Conservation (phyloP, 35 echinoderm and acorn worm species). For the Strongylocentrotus purpuratus region DNA sequence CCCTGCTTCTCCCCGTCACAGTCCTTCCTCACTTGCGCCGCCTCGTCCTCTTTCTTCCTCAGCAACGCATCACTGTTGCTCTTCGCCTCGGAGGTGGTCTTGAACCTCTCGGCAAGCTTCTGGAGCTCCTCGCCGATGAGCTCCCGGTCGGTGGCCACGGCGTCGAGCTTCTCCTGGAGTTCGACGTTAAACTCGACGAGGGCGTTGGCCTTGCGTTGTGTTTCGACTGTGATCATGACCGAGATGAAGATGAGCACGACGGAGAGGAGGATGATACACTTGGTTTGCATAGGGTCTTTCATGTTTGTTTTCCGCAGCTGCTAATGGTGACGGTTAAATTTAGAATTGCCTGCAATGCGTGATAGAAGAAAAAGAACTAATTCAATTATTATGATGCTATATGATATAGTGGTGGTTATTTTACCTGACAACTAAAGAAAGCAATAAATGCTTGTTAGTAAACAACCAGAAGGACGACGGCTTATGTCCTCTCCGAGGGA, state of each 20-base stretch:
- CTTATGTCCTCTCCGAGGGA: too few relatives aligned
- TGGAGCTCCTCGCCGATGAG: neutral
- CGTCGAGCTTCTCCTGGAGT: neutral
- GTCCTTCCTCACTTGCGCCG: neutral
- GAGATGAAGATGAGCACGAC: neutral
- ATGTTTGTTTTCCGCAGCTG: neutral
- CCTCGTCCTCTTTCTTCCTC: neutral
- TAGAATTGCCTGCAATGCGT: neutral
- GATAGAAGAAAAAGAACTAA: neutral
- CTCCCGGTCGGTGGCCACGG: neutral
- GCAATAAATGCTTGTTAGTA: too few relatives aligned
- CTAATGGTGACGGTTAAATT: neutral
- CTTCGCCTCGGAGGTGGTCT: neutral
- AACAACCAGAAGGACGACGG: too few relatives aligned
- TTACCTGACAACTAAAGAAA: too few relatives aligned
- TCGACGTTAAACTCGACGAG: slow-evolving; percentile 13
- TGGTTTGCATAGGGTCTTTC: neutral
- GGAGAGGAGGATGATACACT: neutral
- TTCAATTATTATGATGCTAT: too few relatives aligned
- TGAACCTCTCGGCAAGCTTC: neutral
- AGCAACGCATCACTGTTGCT: neutral
- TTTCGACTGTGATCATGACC: slow-evolving; percentile 18
- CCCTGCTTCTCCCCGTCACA: neutral
- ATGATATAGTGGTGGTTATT: too few relatives aligned
- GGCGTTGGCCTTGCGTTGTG: slow-evolving; percentile 36